Base-by-base conservation (phyloP, 1,140 invertebrate genomes). In the Drosophila sechellia region DNA sequence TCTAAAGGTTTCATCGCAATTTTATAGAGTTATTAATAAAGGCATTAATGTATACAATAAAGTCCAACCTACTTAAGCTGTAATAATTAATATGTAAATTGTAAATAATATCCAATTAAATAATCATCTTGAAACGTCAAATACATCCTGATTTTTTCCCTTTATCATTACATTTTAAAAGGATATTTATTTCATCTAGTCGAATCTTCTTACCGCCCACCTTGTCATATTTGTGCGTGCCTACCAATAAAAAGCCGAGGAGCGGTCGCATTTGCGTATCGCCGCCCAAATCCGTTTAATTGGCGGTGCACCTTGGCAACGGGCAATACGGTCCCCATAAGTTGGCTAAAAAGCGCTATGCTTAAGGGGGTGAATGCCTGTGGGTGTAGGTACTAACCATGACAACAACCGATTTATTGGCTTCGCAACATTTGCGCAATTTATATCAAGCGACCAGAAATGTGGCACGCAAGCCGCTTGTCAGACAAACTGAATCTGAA, bases 391-490 rank as follows among this genome's bases (percentile, higher is more conserved):
- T 70, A 69, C 75, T 79, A 52, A 46, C 78, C 78, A 58, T 81
- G 75, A 61, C 80, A 83, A 81, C 40, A 42, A 34, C 3, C 31
- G 52, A 27, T 57, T 60, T 69, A 58, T 72, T 64, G 53, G 68
- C 43, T 15, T 76, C 46, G 54, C 43, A 56, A 58, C 79, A 72
- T 81, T 81, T 81, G 74, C 57, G 56, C 79, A 60, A 84, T 72
- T 84, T 84, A 61, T 84, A 84, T 79, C 61, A 76, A 53, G 55
- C 65, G 55, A 53, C 54, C 60, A 35, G 45, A 27, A 70, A 48
- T 70, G 65, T 54, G 40, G 27, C 40, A 10, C 50, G 31, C 65
- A 84, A 85, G 71, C 80, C 71, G 76, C 78, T 79, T 85, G 76
- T 52, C 77, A 58, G 63, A 40, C 57, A 39, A 20, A 13, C 43